Percentiles rank a stretch among this genome's conserved stretches.
Conservation (phyloP, 2,113 vertebrate genomes). For the Anarhynchus alexandrinus region DNA sequence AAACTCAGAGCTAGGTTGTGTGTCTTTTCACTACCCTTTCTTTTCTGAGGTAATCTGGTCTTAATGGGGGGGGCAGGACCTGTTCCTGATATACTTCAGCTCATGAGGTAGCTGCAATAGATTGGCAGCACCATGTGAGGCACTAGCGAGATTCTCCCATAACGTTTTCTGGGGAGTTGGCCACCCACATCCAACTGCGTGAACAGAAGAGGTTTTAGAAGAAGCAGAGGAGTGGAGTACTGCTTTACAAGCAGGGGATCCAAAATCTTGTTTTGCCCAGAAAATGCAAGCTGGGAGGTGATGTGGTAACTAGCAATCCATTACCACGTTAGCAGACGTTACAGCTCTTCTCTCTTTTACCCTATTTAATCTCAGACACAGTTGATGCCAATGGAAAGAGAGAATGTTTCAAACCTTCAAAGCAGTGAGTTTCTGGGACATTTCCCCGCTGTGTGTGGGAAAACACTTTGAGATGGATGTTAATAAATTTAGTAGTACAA, state of each 20-base stretch:
- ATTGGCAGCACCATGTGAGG: neutral
- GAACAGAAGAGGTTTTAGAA: neutral
- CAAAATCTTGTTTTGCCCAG: neutral
- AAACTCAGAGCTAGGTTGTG: neutral
- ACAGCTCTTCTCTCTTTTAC: neutral
- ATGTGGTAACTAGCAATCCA: neutral
- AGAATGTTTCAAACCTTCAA: neutral
- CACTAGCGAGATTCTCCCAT: neutral
- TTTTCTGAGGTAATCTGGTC: neutral
- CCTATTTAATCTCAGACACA: neutral
- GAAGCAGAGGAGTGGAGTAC: neutral
- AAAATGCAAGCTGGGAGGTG: neutral
- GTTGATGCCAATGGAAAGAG: neutral
- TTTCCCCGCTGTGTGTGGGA: neutral
- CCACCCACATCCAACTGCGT: neutral
- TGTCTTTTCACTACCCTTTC: neutral
- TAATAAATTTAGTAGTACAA: neutral
- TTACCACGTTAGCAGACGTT: neutral
- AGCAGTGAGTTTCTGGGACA: neutral
- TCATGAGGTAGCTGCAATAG: neutral
- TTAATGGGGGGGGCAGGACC: neutral
- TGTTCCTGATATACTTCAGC: neutral
- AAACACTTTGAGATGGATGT: neutral
- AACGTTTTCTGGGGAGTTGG: neutral
- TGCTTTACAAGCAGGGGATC: neutral